Base-by-base conservation (phyloP, 2,113 vertebrate species). In the Pollachius pollachius region DNA sequence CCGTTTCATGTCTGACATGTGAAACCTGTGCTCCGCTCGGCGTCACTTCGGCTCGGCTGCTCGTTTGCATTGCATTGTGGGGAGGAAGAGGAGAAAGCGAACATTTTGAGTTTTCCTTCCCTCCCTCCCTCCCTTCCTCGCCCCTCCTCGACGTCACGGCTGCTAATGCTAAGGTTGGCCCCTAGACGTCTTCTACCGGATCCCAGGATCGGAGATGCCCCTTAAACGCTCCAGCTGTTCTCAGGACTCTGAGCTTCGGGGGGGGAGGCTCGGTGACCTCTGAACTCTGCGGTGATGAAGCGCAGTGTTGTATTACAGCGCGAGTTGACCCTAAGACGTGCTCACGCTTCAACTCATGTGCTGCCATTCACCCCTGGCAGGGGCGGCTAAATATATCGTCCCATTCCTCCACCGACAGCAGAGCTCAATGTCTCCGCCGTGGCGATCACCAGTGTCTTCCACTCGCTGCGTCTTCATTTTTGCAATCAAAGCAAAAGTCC, bases 1-100 rank as follows among this genome's bases (percentile, higher is more conserved):
- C 76, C 73, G 75, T 88, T 90, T 90, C 82, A 90, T 89, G 85
- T 91, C 81, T 81, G 84, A 81, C 82, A 88, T 83, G 76, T 74
- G 79, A 89, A 80, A 81, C 65, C 30, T 0, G 1, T 3, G 75
- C 74, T 77, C 64, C 5, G 30, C 30, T 30, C 4, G 30, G 30
- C 30, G 1, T 30, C 30, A 3, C 4, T 6, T 30, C 30, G 30
- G 30, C 30, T 30, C 30, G 30, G 30, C 30, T 30, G 4, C 30
- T 30, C 30, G 5, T 30, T 30, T 54, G 75, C 71, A 65, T 27
- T n/a, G 75, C 61, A 27, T 62, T 62, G 70, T 73, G 63, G 64
- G 64, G 64, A 65, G 71, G 57, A 67, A 71, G 68, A 69, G 70
- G 54, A 64, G 70, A 67, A 67, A 66, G 64, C 65, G 71, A 69